Base-by-base conservation (phyloP, 2,113 vertebrate genomes). In the Anas platyrhynchos region DNA sequence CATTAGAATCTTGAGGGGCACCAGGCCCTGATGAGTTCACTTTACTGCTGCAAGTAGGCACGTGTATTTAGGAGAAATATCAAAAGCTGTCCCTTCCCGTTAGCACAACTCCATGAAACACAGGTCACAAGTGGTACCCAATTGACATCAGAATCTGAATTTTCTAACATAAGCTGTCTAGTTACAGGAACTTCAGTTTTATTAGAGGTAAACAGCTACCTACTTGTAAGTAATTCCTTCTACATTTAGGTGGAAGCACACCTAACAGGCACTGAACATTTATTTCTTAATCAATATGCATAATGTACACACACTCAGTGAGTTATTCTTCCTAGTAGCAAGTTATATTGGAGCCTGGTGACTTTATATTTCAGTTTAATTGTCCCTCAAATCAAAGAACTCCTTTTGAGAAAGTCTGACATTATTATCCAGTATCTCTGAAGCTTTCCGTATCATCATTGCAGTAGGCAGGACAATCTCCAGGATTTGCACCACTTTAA, bases 31-130 rank as follows among this genome's bases (percentile, higher is more conserved):
- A 63, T 25, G 13, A 81, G 9, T 58, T 52, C 62, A 4, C 31
- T 83, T n/a, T 79, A 65, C 20, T 46, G 1, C 34, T 91, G 76
- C 31, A 50, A 48, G 63, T 5, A 61, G 29, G 13, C 4, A 7
- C 0, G 0, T 3, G 4, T 52, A 29, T 55, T 89, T 68, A 43
- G 1, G 1, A 77, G 16, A 77, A 67, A 83, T 2, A 18, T 41
- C 46, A 23, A 41, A 81, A 84, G 6, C 29, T 44, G 25, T 5
- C 68, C 2, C 5, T 71, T 83, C 23, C 29, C 65, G 4, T 68
- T 29, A 65, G 14, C 13, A 56, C 56, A 80, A 22, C 4, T 15
- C 9, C 16, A 36, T 44, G 27, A 88, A 81, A 55, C 9, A 74
- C 2, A 50, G 9, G 13, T 5, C n/a, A 72, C 2, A 11, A 46